Percentiles rank a stretch among this genome's conserved stretches.
These are phyloP conservation scores for Anguilla marmorata DNA, from an alignment of 2,797 vertebrate species.

Conservation along the genomic window DNA sequence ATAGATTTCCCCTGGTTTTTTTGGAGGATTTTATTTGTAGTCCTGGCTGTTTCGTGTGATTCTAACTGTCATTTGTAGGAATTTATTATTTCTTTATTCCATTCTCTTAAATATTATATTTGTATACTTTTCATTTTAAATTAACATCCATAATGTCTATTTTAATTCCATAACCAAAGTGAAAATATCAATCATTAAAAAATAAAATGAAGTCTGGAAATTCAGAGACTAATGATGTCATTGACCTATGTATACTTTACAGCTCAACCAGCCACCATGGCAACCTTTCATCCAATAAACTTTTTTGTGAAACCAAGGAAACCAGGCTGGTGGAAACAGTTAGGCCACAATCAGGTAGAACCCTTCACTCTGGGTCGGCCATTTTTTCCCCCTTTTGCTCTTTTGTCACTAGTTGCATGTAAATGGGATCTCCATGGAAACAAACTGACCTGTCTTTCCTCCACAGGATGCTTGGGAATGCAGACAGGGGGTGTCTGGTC, in stretches of 20 bases:
- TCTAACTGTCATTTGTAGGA: not conserved
- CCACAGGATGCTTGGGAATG: not conserved
- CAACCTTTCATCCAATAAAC: not conserved
- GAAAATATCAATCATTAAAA: not conserved
- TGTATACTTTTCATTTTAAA: not conserved
- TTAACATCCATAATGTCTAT: not conserved
- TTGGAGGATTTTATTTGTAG: not conserved
- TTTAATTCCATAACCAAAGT: not conserved
- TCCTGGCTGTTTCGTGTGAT: not conserved
- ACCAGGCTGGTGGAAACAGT: not conserved
- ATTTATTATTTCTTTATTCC: not conserved
- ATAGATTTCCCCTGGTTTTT: not conserved
- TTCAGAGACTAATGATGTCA: not conserved
- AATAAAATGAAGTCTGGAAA: not conserved
- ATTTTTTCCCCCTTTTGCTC: not conserved
- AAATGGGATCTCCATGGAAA: conserved; percentile 13
- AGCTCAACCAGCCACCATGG: not conserved
- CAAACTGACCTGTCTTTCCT: not conserved
- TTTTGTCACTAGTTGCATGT: not conserved
- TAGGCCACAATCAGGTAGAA: not conserved
- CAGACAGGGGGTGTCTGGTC: not conserved
- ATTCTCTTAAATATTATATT: not conserved
- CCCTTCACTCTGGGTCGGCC: not conserved
- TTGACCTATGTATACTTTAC: not conserved
- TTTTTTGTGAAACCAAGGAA: not conserved